Conservation (phyloP, 2,797 vertebrate species). For the Crocodylus rhombifer region DNA sequence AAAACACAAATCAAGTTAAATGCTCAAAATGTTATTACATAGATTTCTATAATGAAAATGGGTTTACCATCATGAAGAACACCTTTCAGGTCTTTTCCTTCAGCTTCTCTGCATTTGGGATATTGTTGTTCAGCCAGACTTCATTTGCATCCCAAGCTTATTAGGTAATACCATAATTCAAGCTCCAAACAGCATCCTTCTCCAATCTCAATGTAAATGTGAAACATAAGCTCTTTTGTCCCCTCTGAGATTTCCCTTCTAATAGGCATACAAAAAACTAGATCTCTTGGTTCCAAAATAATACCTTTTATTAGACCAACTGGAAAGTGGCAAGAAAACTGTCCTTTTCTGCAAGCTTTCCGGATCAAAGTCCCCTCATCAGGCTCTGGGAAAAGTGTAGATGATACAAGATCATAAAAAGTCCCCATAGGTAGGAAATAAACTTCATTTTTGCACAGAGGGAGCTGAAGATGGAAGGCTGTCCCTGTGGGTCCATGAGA, state of each 20-base stretch:
- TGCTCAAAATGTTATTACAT: not conserved
- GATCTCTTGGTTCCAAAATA: too few species aligned
- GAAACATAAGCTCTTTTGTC: not conserved
- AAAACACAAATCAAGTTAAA: not conserved
- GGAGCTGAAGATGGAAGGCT: too few species aligned
- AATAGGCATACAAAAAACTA: too few species aligned
- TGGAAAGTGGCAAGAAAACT: too few species aligned
- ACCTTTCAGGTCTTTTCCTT: not conserved
- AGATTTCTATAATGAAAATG: not conserved
- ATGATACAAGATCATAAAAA: too few species aligned
- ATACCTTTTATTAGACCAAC: too few species aligned
- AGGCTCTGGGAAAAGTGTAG: too few species aligned
- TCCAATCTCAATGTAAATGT: not conserved
- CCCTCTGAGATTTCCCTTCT: not conserved
- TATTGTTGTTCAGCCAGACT: not conserved
- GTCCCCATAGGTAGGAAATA: too few species aligned
- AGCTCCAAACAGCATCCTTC: not conserved
- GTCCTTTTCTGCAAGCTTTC: too few species aligned
- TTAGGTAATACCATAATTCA: rapidly evolving
- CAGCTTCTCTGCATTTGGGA: not conserved
- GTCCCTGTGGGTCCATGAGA: too few species aligned
- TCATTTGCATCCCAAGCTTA: not conserved
- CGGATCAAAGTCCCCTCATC: too few species aligned
- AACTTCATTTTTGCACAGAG: too few species aligned
- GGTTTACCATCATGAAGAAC: not conserved